phyloP scores from a whole-genome alignment of 2,888 invertebrate genomes.

The Taenaris catops region DNA sequence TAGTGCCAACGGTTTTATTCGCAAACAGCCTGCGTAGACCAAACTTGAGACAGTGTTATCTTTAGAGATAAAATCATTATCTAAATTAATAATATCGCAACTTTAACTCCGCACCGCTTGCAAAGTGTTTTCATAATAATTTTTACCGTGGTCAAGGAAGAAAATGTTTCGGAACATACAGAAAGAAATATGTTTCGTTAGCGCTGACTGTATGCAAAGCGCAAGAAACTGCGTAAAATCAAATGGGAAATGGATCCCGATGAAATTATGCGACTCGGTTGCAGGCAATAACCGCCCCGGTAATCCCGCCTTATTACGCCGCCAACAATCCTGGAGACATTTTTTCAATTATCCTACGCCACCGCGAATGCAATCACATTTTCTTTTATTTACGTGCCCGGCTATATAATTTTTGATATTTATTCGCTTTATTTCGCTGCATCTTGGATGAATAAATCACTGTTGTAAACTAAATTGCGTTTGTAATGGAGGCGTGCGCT shows the following conservation, averaged over 20 bases:
- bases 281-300: conserved; percentile 29
- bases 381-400: conserved; percentile 45
- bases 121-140: too few relatives aligned
- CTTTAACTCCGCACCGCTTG: too few relatives aligned
- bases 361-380: conserved; percentile 58
- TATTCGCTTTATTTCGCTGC: conserved; percentile 26
- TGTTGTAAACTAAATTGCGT: conserved; percentile 21
- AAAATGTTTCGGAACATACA: too few relatives aligned
- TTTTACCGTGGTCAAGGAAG: too few relatives aligned
- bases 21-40: too few relatives aligned
- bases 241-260: conserved; percentile 16
- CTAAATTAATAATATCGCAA: too few relatives aligned
- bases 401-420: conserved; percentile 44
- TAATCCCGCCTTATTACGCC: conserved; percentile 58
- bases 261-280: conserved; percentile 24
- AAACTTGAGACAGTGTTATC: too few relatives aligned
- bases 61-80: too few relatives aligned
- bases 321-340: conserved; percentile 63
- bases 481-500: conserved; percentile 18
- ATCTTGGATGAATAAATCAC: conserved; percentile 22
- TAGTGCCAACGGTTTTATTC: too few relatives aligned
- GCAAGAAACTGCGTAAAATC: conserved; percentile 5
- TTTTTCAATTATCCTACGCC: conserved; percentile 66
- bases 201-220: conserved; percentile 2
- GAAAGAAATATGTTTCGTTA: background rate